Percentiles rank a stretch among this genome's conserved stretches.
Evolutionary conservation across 2,888 invertebrate species (phyloP).

Genomic region (Drosophila kambysellisi): DNA sequence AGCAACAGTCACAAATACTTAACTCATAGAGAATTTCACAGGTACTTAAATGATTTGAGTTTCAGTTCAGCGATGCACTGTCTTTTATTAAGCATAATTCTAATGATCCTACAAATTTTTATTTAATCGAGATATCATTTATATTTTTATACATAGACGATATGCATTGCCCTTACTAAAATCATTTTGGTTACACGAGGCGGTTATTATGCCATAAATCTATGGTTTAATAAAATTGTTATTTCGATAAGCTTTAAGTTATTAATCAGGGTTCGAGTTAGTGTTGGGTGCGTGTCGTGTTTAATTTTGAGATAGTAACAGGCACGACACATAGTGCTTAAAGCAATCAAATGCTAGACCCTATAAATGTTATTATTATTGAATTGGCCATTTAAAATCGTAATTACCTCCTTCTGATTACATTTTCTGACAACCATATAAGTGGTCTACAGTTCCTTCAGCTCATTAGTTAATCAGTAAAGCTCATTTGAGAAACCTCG

Average conservation of each 20-base stretch:
- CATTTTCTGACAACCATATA: slow-evolving; percentile 4
- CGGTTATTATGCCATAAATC: neutral
- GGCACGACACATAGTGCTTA: neutral
- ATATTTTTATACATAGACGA: neutral
- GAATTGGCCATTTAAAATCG: slow-evolving; percentile 11
- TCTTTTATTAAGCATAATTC: neutral
- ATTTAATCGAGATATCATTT: neutral
- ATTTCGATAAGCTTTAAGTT: neutral
- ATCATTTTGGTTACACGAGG: neutral
- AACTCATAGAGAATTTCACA: too few species aligned
- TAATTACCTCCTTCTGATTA: slow-evolving; percentile 2
- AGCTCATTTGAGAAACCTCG: neutral
- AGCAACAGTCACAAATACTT: neutral
- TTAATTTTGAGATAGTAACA: neutral
- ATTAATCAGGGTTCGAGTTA: too few species aligned
- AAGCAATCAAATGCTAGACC: neutral
- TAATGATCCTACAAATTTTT: neutral
- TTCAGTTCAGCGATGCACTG: neutral
- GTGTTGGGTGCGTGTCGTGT: neutral
- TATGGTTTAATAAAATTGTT: neutral
- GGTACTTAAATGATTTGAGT: neutral
- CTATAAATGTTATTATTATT: slow-evolving; percentile 13
- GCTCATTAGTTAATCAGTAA: neutral
- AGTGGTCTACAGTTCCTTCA: neutral
- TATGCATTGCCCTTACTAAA: neutral